Base-by-base conservation (phyloP, 2,888 invertebrate genomes). In the Tenthredo mesomela region DNA sequence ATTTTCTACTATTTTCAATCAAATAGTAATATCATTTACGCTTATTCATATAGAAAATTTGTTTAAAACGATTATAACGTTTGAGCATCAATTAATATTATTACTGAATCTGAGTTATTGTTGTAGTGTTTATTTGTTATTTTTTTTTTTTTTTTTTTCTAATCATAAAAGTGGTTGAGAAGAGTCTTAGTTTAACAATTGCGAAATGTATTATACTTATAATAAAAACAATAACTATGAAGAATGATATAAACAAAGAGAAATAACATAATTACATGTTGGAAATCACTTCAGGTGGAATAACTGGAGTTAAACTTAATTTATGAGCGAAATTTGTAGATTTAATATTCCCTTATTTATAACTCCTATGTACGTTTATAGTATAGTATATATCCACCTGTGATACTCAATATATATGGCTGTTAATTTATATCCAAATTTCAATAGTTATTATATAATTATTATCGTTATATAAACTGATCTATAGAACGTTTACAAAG, bases 401-500 rank as follows among this genome's bases (percentile, higher is more conserved):
- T n/a, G 12, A 75, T 75, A 47, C 10, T 54, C 33, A 50, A 47
- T 37, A 37, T 37, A 37, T 37, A 37, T 37, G 37, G 54, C 3
- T 54, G 25, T 10, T 47, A 33, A 54, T 58, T 40, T 54, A 82
- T 65, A 40, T 61, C 65, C 65, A 82, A 82, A 82, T 43, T 82
- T 82, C 54, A 33, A 78, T 61, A 40, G 61, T 65, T 65, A 82
- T 75, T 75, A 29, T 65, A 65, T 65, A 65, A 84, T 85, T 86
- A 87, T 87, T 85, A 37, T 83, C 50, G 73, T 86, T 50, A 73
- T 84, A 87, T 84, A 84, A 82, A 78, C 84, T 86, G 85, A 54
- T 85, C 86, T 86, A 87, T 87, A 85, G 85, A 87, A 84, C 84
- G 82, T 84, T 87, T 84, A 84, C 82, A 82, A 85, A 82, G 83